These are phyloP conservation scores for Nephrotoma guestfalica DNA, from an alignment of 2,888 invertebrate species.

Conservation along the genomic window DNA sequence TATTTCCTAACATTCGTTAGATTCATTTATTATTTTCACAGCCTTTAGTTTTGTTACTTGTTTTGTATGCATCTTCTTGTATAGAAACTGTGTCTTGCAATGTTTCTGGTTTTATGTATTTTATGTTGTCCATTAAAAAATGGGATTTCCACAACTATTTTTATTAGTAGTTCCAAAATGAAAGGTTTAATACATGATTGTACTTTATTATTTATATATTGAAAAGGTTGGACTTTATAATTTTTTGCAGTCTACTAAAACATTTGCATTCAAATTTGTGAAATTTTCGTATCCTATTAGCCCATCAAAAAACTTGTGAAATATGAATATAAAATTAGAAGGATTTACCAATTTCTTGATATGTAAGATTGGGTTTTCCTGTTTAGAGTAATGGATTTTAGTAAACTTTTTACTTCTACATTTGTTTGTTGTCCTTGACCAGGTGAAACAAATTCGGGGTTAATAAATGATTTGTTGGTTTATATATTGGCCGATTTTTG, in stretches of 20 bases:
- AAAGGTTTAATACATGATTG: no score
- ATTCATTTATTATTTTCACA: neutral
- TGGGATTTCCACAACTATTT: neutral
- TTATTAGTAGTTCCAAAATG: neutral
- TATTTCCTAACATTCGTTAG: neutral
- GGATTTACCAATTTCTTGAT: no score
- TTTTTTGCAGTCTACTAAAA: neutral
- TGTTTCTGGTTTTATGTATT: neutral
- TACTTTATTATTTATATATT: neutral
- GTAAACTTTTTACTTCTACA: no score
- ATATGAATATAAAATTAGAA: no score
- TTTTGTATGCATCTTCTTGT: neutral
- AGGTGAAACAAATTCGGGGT: no score
- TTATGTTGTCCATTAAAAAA: neutral
- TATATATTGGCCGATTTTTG: no score
- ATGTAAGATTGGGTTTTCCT: no score
- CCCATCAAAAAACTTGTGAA: neutral
- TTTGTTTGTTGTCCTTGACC: no score
- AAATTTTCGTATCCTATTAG: neutral
- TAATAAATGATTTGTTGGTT: no score
- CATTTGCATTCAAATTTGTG: neutral
- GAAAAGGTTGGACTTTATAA: neutral
- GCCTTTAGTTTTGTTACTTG: neutral
- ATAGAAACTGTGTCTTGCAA: neutral
- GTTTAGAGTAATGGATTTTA: no score